Base-by-base conservation (phyloP, 2,888 invertebrate species). In the Thumatha senex region DNA sequence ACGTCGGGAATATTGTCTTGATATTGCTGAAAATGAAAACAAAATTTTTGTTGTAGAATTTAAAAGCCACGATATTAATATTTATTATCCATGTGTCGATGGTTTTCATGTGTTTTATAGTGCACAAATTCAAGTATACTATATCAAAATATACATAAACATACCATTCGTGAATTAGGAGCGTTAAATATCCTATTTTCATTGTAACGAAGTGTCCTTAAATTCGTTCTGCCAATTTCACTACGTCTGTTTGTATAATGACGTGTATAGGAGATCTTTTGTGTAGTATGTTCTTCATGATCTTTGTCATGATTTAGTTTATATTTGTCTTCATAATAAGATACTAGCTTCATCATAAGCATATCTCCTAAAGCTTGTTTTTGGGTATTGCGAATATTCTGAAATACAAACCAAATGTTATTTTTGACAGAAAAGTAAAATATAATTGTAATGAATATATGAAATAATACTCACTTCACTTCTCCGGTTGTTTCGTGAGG, bases 301-400 rank as follows among this genome's bases (percentile, higher is more conserved):
- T 69, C 5, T 35, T 13, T 36, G 9, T 44, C 44, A 24, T 35
- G 29, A 38, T 68, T 60, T 18, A 84, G 51, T 58, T 78, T 78
- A 60, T 82, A 85, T 63, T 85, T 86, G 54, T 82, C 77, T 54
- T 85, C 86, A 48, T 85, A 86, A 63, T 82, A 85, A 10, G 83
- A 83, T 11, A 86, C 79, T 13, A 86, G 74, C 57, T 85, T 84
- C 82, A 86, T 77, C 84, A 85, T 84, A 8, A 84, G 68, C 13
- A 76, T 72, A 47, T 80, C 81, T 56, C 70, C 71, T 24, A 82
- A 54, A 15, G 69, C 61, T 14, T 58, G 63, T 42, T 76, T 82
- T 65, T 76, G 76, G 78, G 53, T 48, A 8, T 42, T 35, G 8
- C 30, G 12, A 15, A 38, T 1, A 38, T 36, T 38, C 48, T 48